These are phyloP conservation scores for Apocrypta bakeri DNA, from an alignment of 1,140 invertebrate species.

Conservation along the genomic window DNA sequence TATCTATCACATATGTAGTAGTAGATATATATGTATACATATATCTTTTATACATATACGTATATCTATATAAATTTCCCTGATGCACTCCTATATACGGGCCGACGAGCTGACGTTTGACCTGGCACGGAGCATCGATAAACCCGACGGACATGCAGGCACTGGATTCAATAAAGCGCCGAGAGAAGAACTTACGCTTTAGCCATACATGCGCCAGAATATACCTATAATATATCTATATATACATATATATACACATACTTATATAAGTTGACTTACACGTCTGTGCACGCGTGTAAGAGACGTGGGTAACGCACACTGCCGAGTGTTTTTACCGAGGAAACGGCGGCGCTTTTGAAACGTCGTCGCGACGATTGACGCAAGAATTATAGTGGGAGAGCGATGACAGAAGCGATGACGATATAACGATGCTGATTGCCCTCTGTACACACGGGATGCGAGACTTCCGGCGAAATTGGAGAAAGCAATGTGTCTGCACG, in stretches of 20 bases:
- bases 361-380: conserved; percentile 17
- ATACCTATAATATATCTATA: not conserved
- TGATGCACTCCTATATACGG: not conserved
- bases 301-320: not conserved
- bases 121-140: conserved; percentile 34
- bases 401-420: not conserved
- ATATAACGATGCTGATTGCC: conserved; percentile 14
- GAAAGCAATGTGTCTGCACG: conserved; percentile 1
- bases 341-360: conserved; percentile 21
- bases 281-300: too few relatives aligned
- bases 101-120: conserved; percentile 38
- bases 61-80: not conserved
- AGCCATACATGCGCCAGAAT: not conserved
- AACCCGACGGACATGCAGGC: conserved; percentile 40
- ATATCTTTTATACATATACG: not conserved
- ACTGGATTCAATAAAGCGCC: conserved; percentile 38
- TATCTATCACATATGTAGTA: too few relatives aligned
- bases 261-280: too few relatives aligned
- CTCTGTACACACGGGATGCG: not conserved
- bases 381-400: not conserved
- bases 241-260: not conserved
- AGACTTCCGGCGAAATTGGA: conserved; percentile 14
- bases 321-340: not conserved
- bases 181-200: conserved; percentile 2
- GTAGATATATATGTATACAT: not conserved